Evolutionary conservation across 37 sponge, comb jelly and placozoan species (phyloP).

Genomic region (Diacarnus erythraeanus): DNA sequence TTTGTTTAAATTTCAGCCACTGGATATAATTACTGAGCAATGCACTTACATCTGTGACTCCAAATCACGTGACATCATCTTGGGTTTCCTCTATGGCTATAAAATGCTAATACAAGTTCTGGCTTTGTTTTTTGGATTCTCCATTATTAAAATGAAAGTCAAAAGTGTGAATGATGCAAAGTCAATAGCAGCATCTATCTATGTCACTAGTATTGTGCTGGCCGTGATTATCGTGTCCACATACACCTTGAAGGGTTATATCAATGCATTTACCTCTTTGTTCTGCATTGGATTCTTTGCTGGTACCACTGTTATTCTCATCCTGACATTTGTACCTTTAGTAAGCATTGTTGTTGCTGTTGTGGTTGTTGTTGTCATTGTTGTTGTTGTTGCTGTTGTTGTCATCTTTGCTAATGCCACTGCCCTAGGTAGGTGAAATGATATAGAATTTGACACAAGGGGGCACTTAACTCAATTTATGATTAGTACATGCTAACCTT

Average conservation of each 20-base stretch:
- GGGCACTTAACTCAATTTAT: too few species aligned
- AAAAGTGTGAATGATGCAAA: constrained; percentile 56
- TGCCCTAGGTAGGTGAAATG: too few species aligned
- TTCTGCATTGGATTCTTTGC: constrained; percentile 12
- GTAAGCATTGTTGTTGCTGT: constrained; percentile 18
- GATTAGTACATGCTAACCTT: too few species aligned
- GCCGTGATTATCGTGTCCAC: constrained; percentile 32
- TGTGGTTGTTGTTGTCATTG: background rate
- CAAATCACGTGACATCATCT: constrained; percentile 7
- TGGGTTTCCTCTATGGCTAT: constrained; percentile 56
- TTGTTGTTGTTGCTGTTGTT: background rate
- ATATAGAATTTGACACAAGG: too few species aligned
- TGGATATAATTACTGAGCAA: background rate
- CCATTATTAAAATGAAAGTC: constrained; percentile 54
- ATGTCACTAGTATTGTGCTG: constrained; percentile 47
- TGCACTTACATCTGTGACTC: constrained; percentile 30
- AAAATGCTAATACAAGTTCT: constrained; percentile 39
- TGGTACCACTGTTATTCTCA: constrained; percentile 37
- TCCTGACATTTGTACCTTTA: constrained; percentile 45
- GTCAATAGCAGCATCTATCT: constrained; percentile 48
- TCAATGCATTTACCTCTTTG: constrained; percentile 24
- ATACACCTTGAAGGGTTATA: constrained; percentile 11
- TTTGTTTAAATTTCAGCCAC: background rate
- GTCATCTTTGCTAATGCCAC: background rate
- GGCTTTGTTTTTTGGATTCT: constrained; percentile 48